These are phyloP conservation scores for Leucoma salicis DNA, from an alignment of 2,888 invertebrate species.

Conservation along the genomic window DNA sequence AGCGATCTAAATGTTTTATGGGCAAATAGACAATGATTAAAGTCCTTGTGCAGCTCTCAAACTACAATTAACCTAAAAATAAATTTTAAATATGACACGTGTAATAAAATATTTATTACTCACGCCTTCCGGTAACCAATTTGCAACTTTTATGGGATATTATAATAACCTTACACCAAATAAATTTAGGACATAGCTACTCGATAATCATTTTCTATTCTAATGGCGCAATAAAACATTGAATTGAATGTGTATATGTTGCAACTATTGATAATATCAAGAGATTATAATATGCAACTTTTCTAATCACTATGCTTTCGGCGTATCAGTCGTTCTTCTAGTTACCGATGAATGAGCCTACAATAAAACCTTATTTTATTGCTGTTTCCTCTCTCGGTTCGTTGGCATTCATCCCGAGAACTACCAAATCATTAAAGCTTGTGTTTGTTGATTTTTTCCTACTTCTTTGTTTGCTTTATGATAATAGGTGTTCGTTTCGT, in stretches of 20 bases:
- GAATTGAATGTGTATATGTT: conserved; percentile 16
- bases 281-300: conserved; percentile 35
- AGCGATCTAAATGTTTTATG: too few species aligned
- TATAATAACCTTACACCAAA: conserved; percentile 38
- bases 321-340: conserved; percentile 39
- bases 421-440: conserved; percentile 76
- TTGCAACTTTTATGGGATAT: conserved; percentile 39
- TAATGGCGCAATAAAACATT: conserved; percentile 36
- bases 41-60: conserved; percentile 24
- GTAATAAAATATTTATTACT: conserved; percentile 42
- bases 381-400: conserved; percentile 69
- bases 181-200: conserved; percentile 37
- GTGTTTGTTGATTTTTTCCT: conserved; percentile 75
- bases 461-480: conserved; percentile 78
- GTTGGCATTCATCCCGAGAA: conserved; percentile 74
- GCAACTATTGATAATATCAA: conserved; percentile 17
- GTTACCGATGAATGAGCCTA: conserved; percentile 54
- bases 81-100: conserved; percentile 38
- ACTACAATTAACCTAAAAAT: conserved; percentile 40
- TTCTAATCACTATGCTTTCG: conserved; percentile 47
- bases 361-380: conserved; percentile 74
- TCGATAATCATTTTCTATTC: conserved; percentile 39
- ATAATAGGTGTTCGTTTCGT: conserved; percentile 79
- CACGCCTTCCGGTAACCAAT: conserved; percentile 35
- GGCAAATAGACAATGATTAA: conserved; percentile 34